These are phyloP conservation scores for Bombylius discolor DNA, from an alignment of 2,888 invertebrate genomes.

Conservation along the genomic window DNA sequence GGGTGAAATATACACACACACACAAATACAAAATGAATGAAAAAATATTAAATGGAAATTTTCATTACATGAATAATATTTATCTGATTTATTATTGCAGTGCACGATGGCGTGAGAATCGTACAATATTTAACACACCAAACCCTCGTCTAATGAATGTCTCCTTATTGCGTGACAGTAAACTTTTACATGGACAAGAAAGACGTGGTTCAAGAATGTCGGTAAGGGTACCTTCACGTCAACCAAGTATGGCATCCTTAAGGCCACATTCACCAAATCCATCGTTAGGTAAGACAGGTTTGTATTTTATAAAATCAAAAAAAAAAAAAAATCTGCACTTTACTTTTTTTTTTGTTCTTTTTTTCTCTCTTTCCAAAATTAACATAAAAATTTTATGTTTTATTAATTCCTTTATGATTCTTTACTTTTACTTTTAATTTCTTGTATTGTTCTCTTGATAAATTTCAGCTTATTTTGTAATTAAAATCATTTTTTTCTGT, in stretches of 20 bases:
- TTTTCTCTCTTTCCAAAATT: too few species aligned
- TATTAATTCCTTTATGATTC: too few species aligned
- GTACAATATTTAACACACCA: constrained; percentile 88
- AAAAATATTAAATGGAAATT: not conserved
- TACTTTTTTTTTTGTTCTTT: too few species aligned
- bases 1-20: not conserved
- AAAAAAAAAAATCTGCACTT: too few species aligned
- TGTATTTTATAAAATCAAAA: constrained; percentile 6
- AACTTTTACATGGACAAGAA: constrained; percentile 60
- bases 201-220: constrained; percentile 68
- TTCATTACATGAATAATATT: not conserved
- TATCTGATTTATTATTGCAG: constrained; percentile 39
- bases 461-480: too few species aligned
- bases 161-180: constrained; percentile 67
- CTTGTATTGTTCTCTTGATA: too few species aligned
- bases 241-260: constrained; percentile 74
- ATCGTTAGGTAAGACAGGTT: constrained; percentile 39
- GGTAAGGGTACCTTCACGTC: constrained; percentile 66
- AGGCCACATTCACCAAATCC: constrained; percentile 56
- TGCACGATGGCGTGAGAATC: constrained; percentile 82
- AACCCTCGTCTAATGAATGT: constrained; percentile 90
- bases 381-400: too few species aligned
- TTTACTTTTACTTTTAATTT: too few species aligned
- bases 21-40: not conserved
- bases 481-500: too few species aligned